Evolutionary conservation across 1,140 invertebrate genomes (phyloP).

Genomic region (Homarus americanus): DNA sequence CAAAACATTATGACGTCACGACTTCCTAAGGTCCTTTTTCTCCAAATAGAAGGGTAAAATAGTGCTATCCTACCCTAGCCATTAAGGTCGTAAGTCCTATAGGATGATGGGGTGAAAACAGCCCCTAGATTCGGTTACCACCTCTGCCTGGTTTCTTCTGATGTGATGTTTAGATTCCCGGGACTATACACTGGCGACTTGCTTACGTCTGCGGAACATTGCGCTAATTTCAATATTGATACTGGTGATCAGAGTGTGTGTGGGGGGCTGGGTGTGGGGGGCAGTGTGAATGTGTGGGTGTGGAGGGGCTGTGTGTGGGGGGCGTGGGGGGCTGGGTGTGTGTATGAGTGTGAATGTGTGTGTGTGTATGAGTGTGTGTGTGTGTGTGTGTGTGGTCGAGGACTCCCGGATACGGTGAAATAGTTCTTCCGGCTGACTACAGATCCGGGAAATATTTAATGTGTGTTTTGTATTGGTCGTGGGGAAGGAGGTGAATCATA

Average conservation of each 20-base stretch:
- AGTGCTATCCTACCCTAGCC: neutral
- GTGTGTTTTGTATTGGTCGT: too few relatives aligned
- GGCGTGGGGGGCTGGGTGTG: too few relatives aligned
- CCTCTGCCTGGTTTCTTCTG: neutral
- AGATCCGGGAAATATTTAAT: too few relatives aligned
- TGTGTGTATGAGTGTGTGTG: neutral
- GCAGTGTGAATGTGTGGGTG: too few relatives aligned
- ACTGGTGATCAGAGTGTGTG: neutral
- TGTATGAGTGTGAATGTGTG: constrained; percentile 16
- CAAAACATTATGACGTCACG: neutral
- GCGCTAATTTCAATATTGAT: constrained; percentile 31
- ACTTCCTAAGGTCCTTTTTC: neutral
- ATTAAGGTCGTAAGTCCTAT: neutral
- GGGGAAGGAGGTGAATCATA: too few relatives aligned
- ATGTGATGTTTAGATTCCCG: neutral
- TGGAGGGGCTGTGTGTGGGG: too few relatives aligned
- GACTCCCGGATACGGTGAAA: too few relatives aligned
- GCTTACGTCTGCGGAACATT: neutral
- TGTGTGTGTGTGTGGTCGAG: too few relatives aligned
- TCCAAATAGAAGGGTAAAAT: neutral
- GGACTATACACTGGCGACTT: neutral
- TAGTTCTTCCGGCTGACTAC: neutral
- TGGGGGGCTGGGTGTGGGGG: neutral
- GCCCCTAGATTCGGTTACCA: neutral
- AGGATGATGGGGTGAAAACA: neutral